Conservation (phyloP, 2,797 vertebrate species). For the Pangasius sanitwongsei region DNA sequence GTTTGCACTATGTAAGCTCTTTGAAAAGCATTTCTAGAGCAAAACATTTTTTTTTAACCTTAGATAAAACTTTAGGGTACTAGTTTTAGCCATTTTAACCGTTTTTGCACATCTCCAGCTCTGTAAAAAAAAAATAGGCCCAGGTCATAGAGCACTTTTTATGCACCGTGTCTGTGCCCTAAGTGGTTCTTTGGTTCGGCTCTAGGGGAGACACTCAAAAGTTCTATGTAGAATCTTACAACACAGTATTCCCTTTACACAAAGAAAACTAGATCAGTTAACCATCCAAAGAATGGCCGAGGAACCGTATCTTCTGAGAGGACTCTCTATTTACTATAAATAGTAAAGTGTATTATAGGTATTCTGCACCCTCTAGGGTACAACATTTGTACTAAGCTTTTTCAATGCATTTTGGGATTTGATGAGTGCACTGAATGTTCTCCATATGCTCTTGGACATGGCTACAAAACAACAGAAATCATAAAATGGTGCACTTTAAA, state of each 20-base stretch:
- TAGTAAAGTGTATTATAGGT: background rate
- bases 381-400: background rate
- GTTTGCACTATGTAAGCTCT: background rate
- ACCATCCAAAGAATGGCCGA: background rate
- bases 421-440: background rate
- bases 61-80: background rate
- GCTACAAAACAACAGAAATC: background rate
- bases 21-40: background rate
- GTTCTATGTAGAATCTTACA: background rate
- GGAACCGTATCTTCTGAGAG: background rate
- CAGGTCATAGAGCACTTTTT: background rate
- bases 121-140: background rate
- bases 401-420: background rate
- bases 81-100: background rate
- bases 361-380: background rate
- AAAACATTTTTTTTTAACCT: background rate
- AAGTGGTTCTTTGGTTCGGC: background rate
- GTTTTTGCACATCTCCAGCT: background rate
- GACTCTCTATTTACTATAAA: background rate
- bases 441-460: background rate
- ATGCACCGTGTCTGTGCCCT: background rate
- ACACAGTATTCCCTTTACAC: background rate
- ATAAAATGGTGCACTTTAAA: background rate
- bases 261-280: background rate
- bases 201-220: background rate